These are phyloP conservation scores for Anadara kagoshimensis DNA, from an alignment of 1,140 invertebrate species.

Conservation along the genomic window DNA sequence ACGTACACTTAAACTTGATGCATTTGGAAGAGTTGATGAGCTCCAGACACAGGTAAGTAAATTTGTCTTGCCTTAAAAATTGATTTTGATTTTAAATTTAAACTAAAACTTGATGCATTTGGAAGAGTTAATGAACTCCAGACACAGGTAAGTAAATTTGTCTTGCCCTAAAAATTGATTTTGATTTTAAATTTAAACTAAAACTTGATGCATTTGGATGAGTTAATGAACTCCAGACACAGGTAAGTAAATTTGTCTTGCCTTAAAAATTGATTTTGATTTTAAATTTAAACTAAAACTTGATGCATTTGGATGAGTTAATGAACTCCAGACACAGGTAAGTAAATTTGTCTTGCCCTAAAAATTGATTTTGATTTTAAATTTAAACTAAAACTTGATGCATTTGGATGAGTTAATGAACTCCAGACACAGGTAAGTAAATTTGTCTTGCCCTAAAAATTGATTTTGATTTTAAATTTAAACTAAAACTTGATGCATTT, in stretches of 20 bases:
- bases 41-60: constrained; percentile 63
- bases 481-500: too few relatives aligned
- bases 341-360: not conserved
- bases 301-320: constrained; percentile 68
- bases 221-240: constrained; percentile 68
- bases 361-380: not conserved
- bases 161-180: not conserved
- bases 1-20: constrained; percentile 66
- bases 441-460: too few relatives aligned
- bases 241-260: constrained; percentile 41
- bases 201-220: constrained; percentile 70
- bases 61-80: not conserved
- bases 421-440: too few relatives aligned
- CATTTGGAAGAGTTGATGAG: constrained; percentile 69
- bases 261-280: not conserved
- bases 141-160: constrained; percentile 49
- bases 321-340: constrained; percentile 68
- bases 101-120: constrained; percentile 69
- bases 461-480: too few relatives aligned
- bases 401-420: too few relatives aligned
- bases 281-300: constrained; percentile 56
- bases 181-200: constrained; percentile 28
- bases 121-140: constrained; percentile 69
- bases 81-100: not conserved
- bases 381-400: too few relatives aligned